These are phyloP conservation scores for Dinoponera quadriceps DNA, from an alignment of 1,140 invertebrate genomes.

Conservation along the genomic window DNA sequence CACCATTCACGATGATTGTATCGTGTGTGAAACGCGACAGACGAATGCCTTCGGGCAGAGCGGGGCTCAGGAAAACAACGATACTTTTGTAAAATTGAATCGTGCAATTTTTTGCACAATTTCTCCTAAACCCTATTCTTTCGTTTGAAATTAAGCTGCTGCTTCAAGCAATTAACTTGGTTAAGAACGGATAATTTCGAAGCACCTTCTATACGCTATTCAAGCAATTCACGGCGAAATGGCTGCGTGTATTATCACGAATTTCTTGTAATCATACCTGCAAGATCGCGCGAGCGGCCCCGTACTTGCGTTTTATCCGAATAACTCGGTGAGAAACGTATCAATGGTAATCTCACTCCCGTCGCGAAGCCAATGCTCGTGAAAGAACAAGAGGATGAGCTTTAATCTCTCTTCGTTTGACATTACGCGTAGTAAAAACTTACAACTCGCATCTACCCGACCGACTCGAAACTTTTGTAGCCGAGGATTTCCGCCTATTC, in stretches of 20 bases:
- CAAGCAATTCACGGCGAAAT: too few species aligned
- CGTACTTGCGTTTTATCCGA: neutral
- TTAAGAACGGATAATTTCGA: too few species aligned
- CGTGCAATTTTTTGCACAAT: neutral
- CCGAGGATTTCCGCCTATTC: neutral
- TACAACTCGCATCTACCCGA: neutral
- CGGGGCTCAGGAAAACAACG: neutral
- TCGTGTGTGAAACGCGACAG: neutral
- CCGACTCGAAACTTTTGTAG: neutral
- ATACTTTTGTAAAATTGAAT: neutral
- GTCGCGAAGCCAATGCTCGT: neutral
- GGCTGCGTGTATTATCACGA: too few species aligned
- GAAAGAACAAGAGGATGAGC: neutral
- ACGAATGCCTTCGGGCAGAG: neutral
- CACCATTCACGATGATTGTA: neutral
- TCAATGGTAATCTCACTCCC: neutral
- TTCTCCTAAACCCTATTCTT: neutral
- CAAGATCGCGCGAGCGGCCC: too few species aligned
- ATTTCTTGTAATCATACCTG: too few species aligned
- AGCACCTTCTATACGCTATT: too few species aligned
- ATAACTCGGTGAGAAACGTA: neutral
- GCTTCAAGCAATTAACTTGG: too few species aligned
- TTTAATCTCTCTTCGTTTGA: conserved; percentile 1
- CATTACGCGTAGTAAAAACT: neutral
- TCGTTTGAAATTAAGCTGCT: too few species aligned